Evolutionary conservation across 2,888 invertebrate species (phyloP), one percentile per base, ranked within the genome.

Genomic region (Trachelus stipa): DNA sequence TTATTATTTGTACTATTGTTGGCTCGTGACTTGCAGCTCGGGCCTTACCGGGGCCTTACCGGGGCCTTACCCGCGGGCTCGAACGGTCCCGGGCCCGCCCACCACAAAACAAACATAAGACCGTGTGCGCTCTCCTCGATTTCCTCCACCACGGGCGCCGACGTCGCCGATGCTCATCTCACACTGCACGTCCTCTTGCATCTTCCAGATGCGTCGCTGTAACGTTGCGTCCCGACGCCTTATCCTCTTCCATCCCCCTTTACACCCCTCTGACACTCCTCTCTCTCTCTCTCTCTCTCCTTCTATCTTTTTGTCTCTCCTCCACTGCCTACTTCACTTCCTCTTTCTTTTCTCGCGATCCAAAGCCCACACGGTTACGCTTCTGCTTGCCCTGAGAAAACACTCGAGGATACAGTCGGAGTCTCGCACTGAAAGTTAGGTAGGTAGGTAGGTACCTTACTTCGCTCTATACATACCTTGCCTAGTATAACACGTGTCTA

Each of bases 1-100:
- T 91, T 90, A 90, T 91, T 91, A 91, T 91, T 91, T 91, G 91
- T 90, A 90, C 90, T 89, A 90, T 91, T 90, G 90, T 91, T 90
- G 87, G 87, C 89, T 90, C 90, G 88, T 91, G 91, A 91, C 91
- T 91, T 90, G 90, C 90, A 90, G 84, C 86, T 85, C 83, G 83
- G 85, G 77, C 80, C 83, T 86, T 85, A 81, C 82, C 77, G 78
- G 83, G 85, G 77, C 80, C 83, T 86, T 85, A 81, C 82, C 77
- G 79, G 71, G 23, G 76, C 81, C 79, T 81, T 80, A 78, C 73
- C 40, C 75, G 73, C 73, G 56, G 56, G 73, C 79, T 71, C 71
- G 81, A 84, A 69, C 73, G 56, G 34, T 33, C 79, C 73, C 71
- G 81, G 84, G 84, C 83, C 87, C 88, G 89, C 88, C 89, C 86